Percentiles rank a stretch among this genome's conserved stretches.
Conservation (phyloP, 2,113 vertebrate species). For the Callospermophilus lateralis region DNA sequence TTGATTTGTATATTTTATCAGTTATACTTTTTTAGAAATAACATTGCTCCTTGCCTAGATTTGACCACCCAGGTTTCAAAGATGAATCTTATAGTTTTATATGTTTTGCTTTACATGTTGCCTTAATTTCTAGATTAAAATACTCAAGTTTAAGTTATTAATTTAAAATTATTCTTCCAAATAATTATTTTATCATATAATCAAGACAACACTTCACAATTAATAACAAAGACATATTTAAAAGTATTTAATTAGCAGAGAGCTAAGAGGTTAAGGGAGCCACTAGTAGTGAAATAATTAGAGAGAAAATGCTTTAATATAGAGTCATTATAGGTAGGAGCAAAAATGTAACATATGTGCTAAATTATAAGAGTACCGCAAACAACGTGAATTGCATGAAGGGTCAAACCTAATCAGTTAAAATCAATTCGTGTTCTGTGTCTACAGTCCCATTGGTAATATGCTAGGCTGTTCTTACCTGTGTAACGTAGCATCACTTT, state of each 20-base stretch:
- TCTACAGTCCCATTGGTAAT: neutral
- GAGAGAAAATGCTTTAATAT: constrained; percentile 73
- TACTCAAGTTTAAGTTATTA: constrained; percentile 46
- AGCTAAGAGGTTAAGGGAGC: constrained; percentile 70
- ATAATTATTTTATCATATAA: constrained; percentile 76
- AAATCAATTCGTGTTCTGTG: constrained; percentile 10
- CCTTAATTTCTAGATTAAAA: constrained; percentile 18
- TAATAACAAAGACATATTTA: constrained; percentile 75
- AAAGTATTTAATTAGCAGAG: constrained; percentile 78
- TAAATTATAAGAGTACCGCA: constrained; percentile 67
- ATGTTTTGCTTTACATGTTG: neutral
- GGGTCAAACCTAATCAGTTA: constrained; percentile 53
- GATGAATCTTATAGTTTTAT: neutral
- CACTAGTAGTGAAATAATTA: constrained; percentile 77
- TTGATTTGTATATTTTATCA: neutral
- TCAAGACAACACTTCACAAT: constrained; percentile 70
- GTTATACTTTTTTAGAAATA: constrained; percentile 23
- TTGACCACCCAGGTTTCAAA: constrained; percentile 32
- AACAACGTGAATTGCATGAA: constrained; percentile 49
- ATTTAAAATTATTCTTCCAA: constrained; percentile 66
- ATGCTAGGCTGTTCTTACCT: neutral
- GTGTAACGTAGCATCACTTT: neutral
- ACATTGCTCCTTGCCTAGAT: neutral
- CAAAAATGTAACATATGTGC: constrained; percentile 72
- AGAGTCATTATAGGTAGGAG: constrained; percentile 76